phyloP scores from a whole-genome alignment of 2,888 invertebrate genomes.

The Andrena dorsata region DNA sequence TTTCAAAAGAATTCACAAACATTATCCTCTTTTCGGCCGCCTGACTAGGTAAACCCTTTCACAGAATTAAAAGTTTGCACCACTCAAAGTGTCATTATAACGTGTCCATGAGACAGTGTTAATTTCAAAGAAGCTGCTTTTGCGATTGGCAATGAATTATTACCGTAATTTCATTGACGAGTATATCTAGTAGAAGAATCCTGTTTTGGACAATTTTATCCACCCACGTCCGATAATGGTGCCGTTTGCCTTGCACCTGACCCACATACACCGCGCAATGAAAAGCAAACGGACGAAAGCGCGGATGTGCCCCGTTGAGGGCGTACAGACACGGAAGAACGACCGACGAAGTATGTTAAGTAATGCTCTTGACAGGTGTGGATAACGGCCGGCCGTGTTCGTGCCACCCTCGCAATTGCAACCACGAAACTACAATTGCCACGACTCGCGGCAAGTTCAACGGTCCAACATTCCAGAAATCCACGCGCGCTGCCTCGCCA shows the following conservation, averaged over 20 bases:
- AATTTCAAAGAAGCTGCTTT: too few species aligned
- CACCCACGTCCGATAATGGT: not conserved
- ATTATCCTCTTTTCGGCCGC: too few species aligned
- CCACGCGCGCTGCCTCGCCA: not conserved
- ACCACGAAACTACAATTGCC: slow-evolving; percentile 56
- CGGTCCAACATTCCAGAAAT: slow-evolving; percentile 16
- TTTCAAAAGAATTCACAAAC: too few species aligned
- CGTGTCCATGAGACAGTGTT: too few species aligned
- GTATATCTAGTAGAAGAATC: not conserved
- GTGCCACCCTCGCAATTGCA: slow-evolving; percentile 43
- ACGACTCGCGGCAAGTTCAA: slow-evolving; percentile 31
- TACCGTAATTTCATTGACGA: too few species aligned
- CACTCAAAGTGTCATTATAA: too few species aligned
- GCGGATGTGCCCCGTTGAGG: slow-evolving; percentile 57
- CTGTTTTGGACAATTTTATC: not conserved
- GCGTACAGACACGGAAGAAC: slow-evolving; percentile 66
- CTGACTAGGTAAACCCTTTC: too few species aligned
- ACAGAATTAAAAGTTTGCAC: too few species aligned
- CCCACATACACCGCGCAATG: slow-evolving; percentile 48
- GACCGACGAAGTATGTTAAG: slow-evolving; percentile 74
- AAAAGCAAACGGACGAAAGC: slow-evolving; percentile 63
- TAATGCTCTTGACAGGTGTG: slow-evolving; percentile 70
- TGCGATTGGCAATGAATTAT: too few species aligned
- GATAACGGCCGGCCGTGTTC: slow-evolving; percentile 64
- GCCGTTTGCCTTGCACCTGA: slow-evolving; percentile 29